Evolutionary conservation across 2,113 vertebrate genomes (phyloP).

Genomic region (Fregetta grallaria): DNA sequence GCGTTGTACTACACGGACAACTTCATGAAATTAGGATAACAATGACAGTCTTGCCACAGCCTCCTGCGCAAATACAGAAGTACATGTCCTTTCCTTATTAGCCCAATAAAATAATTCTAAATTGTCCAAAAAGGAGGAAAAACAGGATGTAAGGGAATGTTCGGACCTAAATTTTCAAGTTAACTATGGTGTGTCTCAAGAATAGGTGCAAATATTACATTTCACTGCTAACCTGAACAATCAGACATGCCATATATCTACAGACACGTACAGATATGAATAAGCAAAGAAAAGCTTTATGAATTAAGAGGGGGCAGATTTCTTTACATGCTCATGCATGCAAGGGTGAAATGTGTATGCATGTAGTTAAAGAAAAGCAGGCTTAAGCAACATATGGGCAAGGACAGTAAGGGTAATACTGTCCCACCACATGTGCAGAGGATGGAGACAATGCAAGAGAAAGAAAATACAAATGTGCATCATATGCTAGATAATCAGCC

Average conservation of each 20-base stretch:
- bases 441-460: not conserved
- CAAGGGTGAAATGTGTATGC: not conserved
- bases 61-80: not conserved
- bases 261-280: not conserved
- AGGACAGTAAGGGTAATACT: not conserved
- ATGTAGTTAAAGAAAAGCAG: not conserved
- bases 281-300: not conserved
- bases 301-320: not conserved
- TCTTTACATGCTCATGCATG: not conserved
- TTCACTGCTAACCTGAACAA: not conserved
- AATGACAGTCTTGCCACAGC: not conserved
- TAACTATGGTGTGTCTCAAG: not conserved
- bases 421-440: not conserved
- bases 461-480: not conserved
- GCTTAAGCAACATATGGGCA: not conserved
- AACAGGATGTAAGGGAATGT: not conserved
- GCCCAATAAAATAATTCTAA: not conserved
- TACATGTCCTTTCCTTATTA: not conserved
- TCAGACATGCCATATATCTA: not conserved
- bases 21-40: conserved; percentile 9
- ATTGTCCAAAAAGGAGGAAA: not conserved
- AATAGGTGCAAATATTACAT: not conserved
- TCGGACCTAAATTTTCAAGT: not conserved
- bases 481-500: not conserved
- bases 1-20: not conserved